Conservation (phyloP, 1,140 invertebrate species). For the Eueides isabella region DNA sequence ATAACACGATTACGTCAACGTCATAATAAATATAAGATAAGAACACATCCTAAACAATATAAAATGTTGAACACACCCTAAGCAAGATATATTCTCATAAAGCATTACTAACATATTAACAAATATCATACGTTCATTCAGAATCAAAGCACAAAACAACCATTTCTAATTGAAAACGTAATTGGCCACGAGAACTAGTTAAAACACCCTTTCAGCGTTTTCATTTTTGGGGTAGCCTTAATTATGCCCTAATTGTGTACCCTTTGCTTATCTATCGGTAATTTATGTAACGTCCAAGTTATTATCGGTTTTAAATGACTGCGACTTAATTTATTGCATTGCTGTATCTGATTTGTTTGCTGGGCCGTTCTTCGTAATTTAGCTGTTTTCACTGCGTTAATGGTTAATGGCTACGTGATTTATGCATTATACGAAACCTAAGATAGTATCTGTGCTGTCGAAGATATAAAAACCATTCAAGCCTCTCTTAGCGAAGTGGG, state of each 20-base stretch:
- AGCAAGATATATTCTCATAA: too few species aligned
- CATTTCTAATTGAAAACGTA: conserved; percentile 42
- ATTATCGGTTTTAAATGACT: conserved; percentile 29
- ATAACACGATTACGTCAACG: too few species aligned
- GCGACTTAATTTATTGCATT: conserved; percentile 14
- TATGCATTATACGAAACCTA: background rate
- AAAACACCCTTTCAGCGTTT: conserved; percentile 23
- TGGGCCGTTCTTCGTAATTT: background rate
- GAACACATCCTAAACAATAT: too few species aligned
- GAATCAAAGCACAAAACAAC: conserved; percentile 21
- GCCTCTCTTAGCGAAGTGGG: too few species aligned
- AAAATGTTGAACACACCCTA: too few species aligned
- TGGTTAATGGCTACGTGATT: background rate
- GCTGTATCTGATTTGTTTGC: conserved; percentile 1
- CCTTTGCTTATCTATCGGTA: conserved; percentile 26
- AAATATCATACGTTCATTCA: conserved; percentile 13
- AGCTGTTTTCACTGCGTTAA: background rate
- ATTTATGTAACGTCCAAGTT: conserved; percentile 24
- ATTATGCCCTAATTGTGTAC: conserved; percentile 21
- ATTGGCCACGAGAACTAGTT: conserved; percentile 29
- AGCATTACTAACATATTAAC: background rate
- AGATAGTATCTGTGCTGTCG: too few species aligned
- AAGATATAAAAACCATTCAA: background rate
- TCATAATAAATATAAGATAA: too few species aligned
- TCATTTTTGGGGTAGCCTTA: conserved; percentile 26